phyloP scores from a whole-genome alignment of 2,888 invertebrate species.

The Drosophila koepferae region DNA sequence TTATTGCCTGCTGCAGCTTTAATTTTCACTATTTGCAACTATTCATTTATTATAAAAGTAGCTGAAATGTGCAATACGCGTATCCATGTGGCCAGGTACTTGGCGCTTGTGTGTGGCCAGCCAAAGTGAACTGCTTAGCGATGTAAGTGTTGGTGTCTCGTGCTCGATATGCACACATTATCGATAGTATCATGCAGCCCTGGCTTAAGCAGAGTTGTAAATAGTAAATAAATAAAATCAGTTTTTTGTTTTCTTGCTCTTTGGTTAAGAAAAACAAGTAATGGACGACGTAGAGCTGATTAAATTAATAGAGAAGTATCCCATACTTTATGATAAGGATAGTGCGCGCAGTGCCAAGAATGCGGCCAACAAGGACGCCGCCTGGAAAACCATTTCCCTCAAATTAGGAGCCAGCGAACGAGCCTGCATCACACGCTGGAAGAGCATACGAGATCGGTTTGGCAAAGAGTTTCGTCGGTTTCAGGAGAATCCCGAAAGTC shows the following conservation, averaged over 20 bases:
- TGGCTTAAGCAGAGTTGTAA: slow-evolving; percentile 9
- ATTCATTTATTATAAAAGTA: slow-evolving; percentile 35
- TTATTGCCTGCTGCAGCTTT: background rate
- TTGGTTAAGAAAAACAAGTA: slow-evolving; percentile 24
- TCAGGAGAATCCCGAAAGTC: slow-evolving; percentile 74
- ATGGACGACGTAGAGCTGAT: slow-evolving; percentile 74
- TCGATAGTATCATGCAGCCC: slow-evolving; percentile 18
- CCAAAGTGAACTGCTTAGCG: background rate
- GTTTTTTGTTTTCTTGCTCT: slow-evolving; percentile 17
- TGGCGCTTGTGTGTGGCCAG: slow-evolving; percentile 35
- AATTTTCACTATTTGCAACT: slow-evolving; percentile 20
- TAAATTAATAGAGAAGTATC: slow-evolving; percentile 71
- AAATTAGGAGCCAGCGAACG: slow-evolving; percentile 77
- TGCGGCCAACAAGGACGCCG: slow-evolving; percentile 74
- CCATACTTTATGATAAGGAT: slow-evolving; percentile 80
- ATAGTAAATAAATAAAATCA: slow-evolving; percentile 35
- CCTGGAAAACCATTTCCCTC: slow-evolving; percentile 75
- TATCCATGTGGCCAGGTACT: slow-evolving; percentile 53
- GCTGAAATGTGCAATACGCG: slow-evolving; percentile 33
- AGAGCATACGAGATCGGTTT: slow-evolving; percentile 81
- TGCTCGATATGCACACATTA: background rate
- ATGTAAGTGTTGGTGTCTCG: background rate
- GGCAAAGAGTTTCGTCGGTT: slow-evolving; percentile 80
- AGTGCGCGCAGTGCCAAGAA: slow-evolving; percentile 71
- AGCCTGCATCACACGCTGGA: slow-evolving; percentile 82